Base-by-base conservation (phyloP, 2,888 invertebrate genomes). In the Theodoxus fluviatilis region DNA sequence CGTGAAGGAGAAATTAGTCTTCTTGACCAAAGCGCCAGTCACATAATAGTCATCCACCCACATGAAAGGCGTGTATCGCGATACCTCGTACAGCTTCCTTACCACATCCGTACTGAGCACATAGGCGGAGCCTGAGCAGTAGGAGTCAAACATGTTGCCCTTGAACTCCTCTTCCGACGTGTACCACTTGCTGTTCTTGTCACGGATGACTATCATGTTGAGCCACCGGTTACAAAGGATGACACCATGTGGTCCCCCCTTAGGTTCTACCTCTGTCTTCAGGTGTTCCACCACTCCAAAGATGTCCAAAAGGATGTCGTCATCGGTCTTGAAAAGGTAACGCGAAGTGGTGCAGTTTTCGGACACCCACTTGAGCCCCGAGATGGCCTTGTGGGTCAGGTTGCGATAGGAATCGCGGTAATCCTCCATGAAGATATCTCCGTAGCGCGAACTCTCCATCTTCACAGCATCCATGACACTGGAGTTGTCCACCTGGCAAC, bases 31-130 rank as follows among this genome's bases (percentile, higher is more conserved):
- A 65, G 94, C 89, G 1, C 96, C 96, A 0, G 95, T 96, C 0
- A 96, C 88, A 84, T 92, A 93, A 59, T 94, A 92, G 84, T 96
- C 96, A 83, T 96, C 96, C 72, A 96, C 94, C 95, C 96, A 96
- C 87, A 96, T 95, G 79, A 92, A 93, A 25, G 90, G 88, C n/a
- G 90, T 87, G 7, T 85, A 87, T 79, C 92, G 91, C 0, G 92
- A 92, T 63, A 90, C 89, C 2, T 88, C 82, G 31, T 91, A 88
- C 66, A 96, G 82, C 28, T 88, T 88, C 25, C 83, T 82, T 0
- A 92, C 92, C 1, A 91, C 90, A 74, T 90, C 87, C 0, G 91
- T 90, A 70, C 92, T 93, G 2, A 93, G 92, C 1, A 88, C 71
- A 69, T 85, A 86, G 2, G 86, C 87, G 49, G 88, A 88, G 9